Base-by-base conservation (phyloP, 2,113 vertebrate species). In the Phalacrocorax aristotelis region DNA sequence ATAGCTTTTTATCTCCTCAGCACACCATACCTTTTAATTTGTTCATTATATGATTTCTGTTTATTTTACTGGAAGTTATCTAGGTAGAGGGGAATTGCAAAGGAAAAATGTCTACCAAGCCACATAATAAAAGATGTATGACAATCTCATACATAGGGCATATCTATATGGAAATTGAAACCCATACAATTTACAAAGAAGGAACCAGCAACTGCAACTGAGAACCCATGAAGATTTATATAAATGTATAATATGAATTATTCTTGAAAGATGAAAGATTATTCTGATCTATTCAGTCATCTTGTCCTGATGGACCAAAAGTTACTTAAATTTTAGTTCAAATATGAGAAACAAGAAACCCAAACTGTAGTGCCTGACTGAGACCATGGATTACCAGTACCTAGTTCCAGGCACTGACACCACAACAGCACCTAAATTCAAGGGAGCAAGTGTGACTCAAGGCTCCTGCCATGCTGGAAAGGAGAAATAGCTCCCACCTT, bases 181-280 rank as follows among this genome's bases (percentile, higher is more conserved):
- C 79, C 61, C 12, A 8, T 22, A 11, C 52, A 44, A 75, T 93
- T 96, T 89, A 71, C 75, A 79, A 91, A 96, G 71, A 96, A 95
- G 48, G 36, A 69, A 89, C 9, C 7, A 54, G 40, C 14, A 64
- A 83, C 46, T 80, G 55, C 40, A 58, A 72, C 15, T 87, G 57
- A 64, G 21, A 93, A 49, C 44, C 57, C 58, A 78, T 70, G 61
- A 94, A 95, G 69, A 75, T 58, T 62, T 86, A 38, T 91, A 92
- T 76, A 94, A 97, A 95, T 72, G 49, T 17, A 83, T 34, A 49
- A 75, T 52, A 79, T 57, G 64, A 94, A 94, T 79, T 94, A 87
- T 36, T 64, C 18, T 83, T 95, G 66, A 92, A 94, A 93, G 61
- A 93, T 76, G 74, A 96, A 97, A 95, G 16, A 51, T 23, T 94